phyloP scores from a whole-genome alignment of 2,797 vertebrate species.

The Nyctalus aviator region DNA sequence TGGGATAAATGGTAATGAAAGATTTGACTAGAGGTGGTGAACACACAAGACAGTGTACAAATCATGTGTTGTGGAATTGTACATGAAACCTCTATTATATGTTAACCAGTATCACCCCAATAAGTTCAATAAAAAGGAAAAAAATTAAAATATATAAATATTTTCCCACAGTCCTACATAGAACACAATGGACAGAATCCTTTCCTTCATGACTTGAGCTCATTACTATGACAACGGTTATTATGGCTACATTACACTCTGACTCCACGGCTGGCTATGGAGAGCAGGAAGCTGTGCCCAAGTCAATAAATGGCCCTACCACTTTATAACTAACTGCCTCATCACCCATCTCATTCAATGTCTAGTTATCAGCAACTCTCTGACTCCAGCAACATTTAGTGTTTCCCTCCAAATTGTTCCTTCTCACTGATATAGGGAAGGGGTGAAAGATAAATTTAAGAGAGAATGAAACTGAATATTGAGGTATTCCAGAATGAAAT shows the following conservation, averaged over 20 bases:
- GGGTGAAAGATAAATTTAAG: background rate
- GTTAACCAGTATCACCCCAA: background rate
- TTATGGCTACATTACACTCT: rapidly evolving
- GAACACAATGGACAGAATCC: background rate
- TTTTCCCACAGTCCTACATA: background rate
- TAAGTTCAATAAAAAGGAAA: background rate
- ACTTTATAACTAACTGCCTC: rapidly evolving
- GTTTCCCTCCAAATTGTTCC: background rate
- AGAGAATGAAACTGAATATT: background rate
- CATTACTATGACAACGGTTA: rapidly evolving
- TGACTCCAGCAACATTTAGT: background rate
- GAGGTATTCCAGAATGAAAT: background rate
- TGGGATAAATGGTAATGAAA: background rate
- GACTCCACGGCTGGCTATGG: too few relatives aligned
- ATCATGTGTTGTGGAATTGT: background rate
- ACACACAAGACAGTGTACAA: background rate
- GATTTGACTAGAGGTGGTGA: background rate
- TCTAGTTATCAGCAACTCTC: background rate
- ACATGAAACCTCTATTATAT: background rate
- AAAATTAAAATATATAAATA: background rate
- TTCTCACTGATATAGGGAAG: background rate
- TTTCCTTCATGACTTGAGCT: background rate
- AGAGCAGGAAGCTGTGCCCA: too few relatives aligned
- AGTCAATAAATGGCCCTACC: rapidly evolving
- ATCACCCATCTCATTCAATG: background rate